Percentiles rank a stretch among this genome's conserved stretches.
Evolutionary conservation across 2,888 invertebrate genomes (phyloP).

Genomic region (Bedellia somnulentella): DNA sequence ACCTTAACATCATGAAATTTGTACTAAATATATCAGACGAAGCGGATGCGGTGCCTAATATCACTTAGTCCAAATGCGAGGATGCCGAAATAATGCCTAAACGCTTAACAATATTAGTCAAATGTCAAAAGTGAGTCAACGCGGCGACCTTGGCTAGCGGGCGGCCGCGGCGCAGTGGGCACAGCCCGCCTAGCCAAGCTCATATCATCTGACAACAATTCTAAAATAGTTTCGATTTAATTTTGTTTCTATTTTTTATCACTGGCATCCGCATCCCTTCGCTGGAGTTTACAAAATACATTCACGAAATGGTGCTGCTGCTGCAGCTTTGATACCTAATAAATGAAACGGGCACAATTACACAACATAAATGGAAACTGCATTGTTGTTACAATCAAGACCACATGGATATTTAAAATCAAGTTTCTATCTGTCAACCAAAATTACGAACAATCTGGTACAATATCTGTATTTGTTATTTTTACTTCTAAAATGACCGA

Average conservation of each 20-base stretch:
- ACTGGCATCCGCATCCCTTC: slow-evolving; percentile 52
- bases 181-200: no score
- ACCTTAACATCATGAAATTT: slow-evolving; percentile 61
- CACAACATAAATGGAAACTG: slow-evolving; percentile 31
- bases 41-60: slow-evolving; percentile 47
- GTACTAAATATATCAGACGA: slow-evolving; percentile 59
- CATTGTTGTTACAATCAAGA: slow-evolving; percentile 56
- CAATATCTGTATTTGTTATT: background rate
- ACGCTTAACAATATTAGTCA: slow-evolving; percentile 31
- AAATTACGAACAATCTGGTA: slow-evolving; percentile 32
- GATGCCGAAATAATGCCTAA: slow-evolving; percentile 59
- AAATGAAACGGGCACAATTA: slow-evolving; percentile 1
- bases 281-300: slow-evolving; percentile 52
- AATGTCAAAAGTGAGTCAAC: slow-evolving; percentile 25
- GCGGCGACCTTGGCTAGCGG: no score
- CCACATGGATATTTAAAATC: slow-evolving; percentile 55
- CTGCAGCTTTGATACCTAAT: background rate
- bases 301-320: slow-evolving; percentile 26
- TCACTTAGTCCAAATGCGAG: slow-evolving; percentile 62
- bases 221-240: slow-evolving; percentile 56
- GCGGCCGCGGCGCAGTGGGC: no score
- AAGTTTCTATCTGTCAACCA: slow-evolving; percentile 29
- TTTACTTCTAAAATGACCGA: background rate
- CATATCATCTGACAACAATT: no score
- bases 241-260: slow-evolving; percentile 55